Evolutionary conservation across 2,113 vertebrate genomes (phyloP).

Genomic region (Ahaetulla prasina): DNA sequence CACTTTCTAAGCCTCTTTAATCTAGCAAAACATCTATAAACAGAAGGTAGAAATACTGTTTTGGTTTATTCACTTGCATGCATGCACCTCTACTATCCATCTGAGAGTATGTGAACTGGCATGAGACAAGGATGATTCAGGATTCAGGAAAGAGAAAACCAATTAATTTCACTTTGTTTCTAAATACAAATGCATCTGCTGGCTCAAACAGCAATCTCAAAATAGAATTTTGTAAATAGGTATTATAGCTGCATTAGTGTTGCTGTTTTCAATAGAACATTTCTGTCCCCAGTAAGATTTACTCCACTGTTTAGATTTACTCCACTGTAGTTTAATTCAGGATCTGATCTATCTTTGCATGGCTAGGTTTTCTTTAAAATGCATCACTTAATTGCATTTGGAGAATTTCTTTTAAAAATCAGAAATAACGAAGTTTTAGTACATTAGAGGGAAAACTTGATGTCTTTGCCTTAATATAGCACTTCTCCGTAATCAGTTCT

Average conservation of each 20-base stretch:
- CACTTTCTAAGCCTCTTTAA: background rate
- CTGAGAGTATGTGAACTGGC: no score
- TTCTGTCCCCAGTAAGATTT: slow-evolving; percentile 15
- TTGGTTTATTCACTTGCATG: background rate
- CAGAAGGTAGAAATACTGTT: background rate
- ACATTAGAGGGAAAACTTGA: background rate
- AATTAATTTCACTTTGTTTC: background rate
- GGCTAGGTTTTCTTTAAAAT: background rate
- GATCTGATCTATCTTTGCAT: background rate
- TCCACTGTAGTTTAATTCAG: slow-evolving; percentile 33
- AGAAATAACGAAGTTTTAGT: background rate
- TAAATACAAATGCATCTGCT: background rate
- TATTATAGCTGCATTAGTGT: background rate
- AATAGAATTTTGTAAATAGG: background rate
- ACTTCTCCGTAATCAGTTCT: background rate
- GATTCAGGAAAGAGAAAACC: background rate
- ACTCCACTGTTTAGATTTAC: slow-evolving; percentile 27
- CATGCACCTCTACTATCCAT: background rate
- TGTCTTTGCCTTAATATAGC: background rate
- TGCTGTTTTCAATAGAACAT: background rate
- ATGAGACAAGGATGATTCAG: background rate
- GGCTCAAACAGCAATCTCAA: background rate
- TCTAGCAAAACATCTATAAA: background rate
- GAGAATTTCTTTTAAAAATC: background rate
- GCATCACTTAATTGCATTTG: background rate